Base-by-base conservation (phyloP, 1,140 invertebrate species). In the Dreissena polymorpha region DNA sequence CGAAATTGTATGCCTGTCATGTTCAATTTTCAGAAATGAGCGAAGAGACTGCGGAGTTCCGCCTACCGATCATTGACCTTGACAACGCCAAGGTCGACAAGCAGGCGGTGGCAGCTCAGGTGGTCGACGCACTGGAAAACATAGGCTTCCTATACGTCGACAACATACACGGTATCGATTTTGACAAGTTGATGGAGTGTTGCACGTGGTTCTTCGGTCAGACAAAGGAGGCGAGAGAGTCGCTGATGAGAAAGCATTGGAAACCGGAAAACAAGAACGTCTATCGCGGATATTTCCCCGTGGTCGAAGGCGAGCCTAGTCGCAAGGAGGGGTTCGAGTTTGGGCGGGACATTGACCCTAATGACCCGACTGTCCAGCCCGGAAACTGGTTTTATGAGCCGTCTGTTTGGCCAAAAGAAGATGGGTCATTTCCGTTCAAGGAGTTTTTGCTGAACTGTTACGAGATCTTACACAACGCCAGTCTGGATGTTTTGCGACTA, bases 311-410 rank as follows among this genome's bases (percentile, higher is more conserved):
- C 23, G 85, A 87, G 39, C 72, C 75, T 1, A 86, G 83, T 27
- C 79, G 82, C 57, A 89, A 89, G 55, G 86, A 88, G 70, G 87
- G 87, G 5, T 89, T 87, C 75, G 88, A 89, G 65, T 84, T 87
- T 60, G 88, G 85, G 14, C 49, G 64, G 55, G 85, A 88, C n/a
- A 73, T 85, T 14, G 50, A 72, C 18, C 71, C 81, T 10, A 73
- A 70, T 51, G 83, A 87, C 49, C 55, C 80, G 7, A 72, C 70
- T 8, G 79, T 82, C 0, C 51, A 79, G 10, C 83, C 84, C 8
- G 84, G 79, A 18, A 87, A 87, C 49, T 86, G 86, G 78, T 87
- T 89, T 65, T 85, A 80, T 49, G 88, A 89, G 63, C 76, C 78
- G 14, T 86, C 86, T 49, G 70, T 86, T 6, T 89, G 88, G 88